A percentile compares a stretch with the other conserved stretches of the same genome.
phyloP scores from a whole-genome alignment of 2,113 vertebrate genomes.

The Microtus pennsylvanicus region DNA sequence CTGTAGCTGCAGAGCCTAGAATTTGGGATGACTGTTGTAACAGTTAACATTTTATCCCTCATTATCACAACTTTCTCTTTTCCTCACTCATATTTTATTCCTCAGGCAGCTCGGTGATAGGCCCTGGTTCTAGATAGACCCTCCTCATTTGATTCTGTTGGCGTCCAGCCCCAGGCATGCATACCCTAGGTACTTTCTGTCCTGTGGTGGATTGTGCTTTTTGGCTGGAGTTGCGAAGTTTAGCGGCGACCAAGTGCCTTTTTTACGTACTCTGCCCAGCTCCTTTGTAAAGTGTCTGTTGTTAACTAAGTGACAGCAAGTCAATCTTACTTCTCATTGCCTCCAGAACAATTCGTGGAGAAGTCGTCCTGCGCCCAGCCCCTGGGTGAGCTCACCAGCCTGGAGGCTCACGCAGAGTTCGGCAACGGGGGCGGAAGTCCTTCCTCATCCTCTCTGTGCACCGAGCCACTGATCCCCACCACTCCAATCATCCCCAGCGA shows the following conservation, averaged over 20 bases:
- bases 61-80: rapidly evolving
- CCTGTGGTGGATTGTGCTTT: neutral
- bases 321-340: neutral
- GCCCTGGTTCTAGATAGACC: neutral
- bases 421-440: slow-evolving; percentile 84
- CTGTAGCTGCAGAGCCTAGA: neutral
- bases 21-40: neutral
- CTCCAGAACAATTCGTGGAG: slow-evolving; percentile 97
- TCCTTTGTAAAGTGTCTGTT: neutral
- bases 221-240: neutral
- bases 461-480: slow-evolving; percentile 97
- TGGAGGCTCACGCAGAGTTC: slow-evolving; percentile 92
- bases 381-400: slow-evolving; percentile 90
- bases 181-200: neutral
- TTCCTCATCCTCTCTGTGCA: slow-evolving; percentile 91
- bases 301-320: neutral
- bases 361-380: slow-evolving; percentile 95
- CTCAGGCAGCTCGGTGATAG: neutral
- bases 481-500: slow-evolving; percentile 95
- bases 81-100: neutral
- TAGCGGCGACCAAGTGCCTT: neutral
- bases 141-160: neutral
- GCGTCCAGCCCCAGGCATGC: neutral
- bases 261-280: neutral
- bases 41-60: neutral